Evolutionary conservation across 2,888 invertebrate genomes (phyloP).

Genomic region (Dicyrtoma fusca): DNA sequence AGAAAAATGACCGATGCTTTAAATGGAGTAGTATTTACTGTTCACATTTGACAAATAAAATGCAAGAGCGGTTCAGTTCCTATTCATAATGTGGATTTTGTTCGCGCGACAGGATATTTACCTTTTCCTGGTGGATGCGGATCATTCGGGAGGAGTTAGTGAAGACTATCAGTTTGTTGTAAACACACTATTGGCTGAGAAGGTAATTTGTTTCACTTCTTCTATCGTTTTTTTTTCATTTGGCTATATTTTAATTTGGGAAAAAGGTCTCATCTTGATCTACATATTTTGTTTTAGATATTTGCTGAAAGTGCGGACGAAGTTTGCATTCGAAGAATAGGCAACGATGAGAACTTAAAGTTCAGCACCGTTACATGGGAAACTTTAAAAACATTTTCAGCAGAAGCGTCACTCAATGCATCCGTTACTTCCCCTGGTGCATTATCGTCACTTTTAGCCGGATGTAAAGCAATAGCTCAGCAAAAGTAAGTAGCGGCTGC

Average conservation of each 20-base stretch:
- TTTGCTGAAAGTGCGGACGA: slow-evolving; percentile 44
- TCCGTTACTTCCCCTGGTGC: neutral
- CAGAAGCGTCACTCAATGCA: too few relatives aligned
- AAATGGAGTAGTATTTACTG: too few relatives aligned
- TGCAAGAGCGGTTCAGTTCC: too few relatives aligned
- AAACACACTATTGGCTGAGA: slow-evolving; percentile 17
- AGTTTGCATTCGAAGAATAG: slow-evolving; percentile 40
- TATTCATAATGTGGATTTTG: too few relatives aligned
- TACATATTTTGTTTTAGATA: slow-evolving; percentile 34
- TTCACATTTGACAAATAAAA: too few relatives aligned
- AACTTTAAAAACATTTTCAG: slow-evolving; percentile 23
- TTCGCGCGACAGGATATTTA: slow-evolving; percentile 19
- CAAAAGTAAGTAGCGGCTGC: slow-evolving; percentile 42
- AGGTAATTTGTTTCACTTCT: slow-evolving; percentile 21
- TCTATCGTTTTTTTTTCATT: too few relatives aligned
- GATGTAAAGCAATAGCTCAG: slow-evolving; percentile 20
- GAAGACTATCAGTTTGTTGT: slow-evolving; percentile 11
- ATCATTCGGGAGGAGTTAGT: neutral
- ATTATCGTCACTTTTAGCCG: neutral
- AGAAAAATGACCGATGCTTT: too few relatives aligned
- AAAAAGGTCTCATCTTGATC: too few relatives aligned
- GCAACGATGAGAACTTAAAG: slow-evolving; percentile 6
- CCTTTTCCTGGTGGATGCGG: slow-evolving; percentile 26
- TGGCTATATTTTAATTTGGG: too few relatives aligned
- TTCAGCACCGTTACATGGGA: slow-evolving; percentile 41